Base-by-base conservation (phyloP, 2,888 invertebrate genomes). In the Hypselothyrea guttata region DNA sequence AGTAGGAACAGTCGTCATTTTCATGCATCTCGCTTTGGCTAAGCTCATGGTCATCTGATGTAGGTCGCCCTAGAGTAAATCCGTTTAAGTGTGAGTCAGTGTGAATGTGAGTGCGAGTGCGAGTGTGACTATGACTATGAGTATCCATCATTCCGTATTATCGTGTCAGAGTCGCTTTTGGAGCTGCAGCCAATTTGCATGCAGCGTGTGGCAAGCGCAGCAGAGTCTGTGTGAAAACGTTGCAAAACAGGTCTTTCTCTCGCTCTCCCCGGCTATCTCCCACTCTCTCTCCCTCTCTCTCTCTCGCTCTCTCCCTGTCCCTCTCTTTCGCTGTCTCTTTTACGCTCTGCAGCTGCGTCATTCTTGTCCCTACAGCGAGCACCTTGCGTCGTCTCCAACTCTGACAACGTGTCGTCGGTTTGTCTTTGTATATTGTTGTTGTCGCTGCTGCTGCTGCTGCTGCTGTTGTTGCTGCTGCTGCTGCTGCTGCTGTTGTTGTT, bases 191-290 rank as follows among this genome's bases (percentile, higher is more conserved):
- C 46, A 65, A 65, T 51, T 64, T 65, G 47, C 51, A 58, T 57
- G 38, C 51, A 33, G 46, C 58, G 44, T 65, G 51, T 58, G 58
- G 51, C 66, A 59, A 52, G 12, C 34, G 5, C 16, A 15, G 16
- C 16, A 22, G 11, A 42, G 40, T 46, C 22, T 47, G 31, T 61
- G 56, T 58, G 48, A 44, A 71, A 68, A 72, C 59, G 59, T 72
- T 83, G 84, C 84, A 61, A 76, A 76, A 76, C 75, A 68, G 73
- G 75, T 83, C 64, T 54, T 11, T 22, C 31, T 22, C 22, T 83
- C 64, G 56, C 13, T 22, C 31, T 22, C 46, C 18, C 46, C 16
- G 42, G 30, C 54, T 27, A 9, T 7, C 16, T 16, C 40, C 28
- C 31, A 18, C 16, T 15, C 13, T 16, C 16, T 33, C 34, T 34